Evolutionary conservation across 35 echinoderm and acorn worm species (phyloP).

Genomic region (Heliocidaris tuberculata): DNA sequence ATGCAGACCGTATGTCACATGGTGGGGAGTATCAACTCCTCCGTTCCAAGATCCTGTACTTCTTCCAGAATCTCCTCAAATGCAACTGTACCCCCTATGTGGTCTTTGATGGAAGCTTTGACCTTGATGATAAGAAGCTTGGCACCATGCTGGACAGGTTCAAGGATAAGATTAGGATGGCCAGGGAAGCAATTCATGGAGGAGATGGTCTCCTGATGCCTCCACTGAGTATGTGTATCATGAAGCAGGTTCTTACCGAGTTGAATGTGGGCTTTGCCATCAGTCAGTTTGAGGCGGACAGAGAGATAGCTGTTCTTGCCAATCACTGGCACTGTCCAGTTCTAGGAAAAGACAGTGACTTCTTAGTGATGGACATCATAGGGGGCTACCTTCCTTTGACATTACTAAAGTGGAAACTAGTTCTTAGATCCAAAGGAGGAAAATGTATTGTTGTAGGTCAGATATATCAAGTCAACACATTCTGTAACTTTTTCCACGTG

Average conservation of each 20-base stretch:
- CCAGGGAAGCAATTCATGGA: conserved; percentile 50
- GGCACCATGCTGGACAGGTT: conserved; percentile 60
- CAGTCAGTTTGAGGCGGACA: conserved; percentile 97
- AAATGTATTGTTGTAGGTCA: conserved; percentile 31
- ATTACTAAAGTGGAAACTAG: conserved; percentile 66
- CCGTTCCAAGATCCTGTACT: conserved; percentile 52
- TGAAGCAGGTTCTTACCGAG: conserved; percentile 68
- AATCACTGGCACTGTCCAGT: conserved; percentile 75
- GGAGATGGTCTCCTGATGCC: conserved; percentile 57
- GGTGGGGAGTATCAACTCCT: conserved; percentile 77
- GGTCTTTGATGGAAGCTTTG: conserved; percentile 88
- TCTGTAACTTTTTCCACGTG: conserved; percentile 76
- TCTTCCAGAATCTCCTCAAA: conserved; percentile 62
- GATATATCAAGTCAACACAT: conserved; percentile 59
- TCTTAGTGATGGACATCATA: conserved; percentile 81
- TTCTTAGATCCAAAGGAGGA: neutral
- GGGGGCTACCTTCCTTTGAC: conserved; percentile 85
- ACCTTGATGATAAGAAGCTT: conserved; percentile 86
- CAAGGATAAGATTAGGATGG: conserved; percentile 56
- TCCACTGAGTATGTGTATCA: conserved; percentile 47
- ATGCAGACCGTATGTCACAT: conserved; percentile 68
- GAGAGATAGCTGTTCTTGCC: conserved; percentile 74
- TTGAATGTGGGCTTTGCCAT: conserved; percentile 63
- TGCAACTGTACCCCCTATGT: conserved; percentile 71
- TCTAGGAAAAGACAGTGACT: conserved; percentile 83